Evolutionary conservation across 92 coral and sea anemone species (phyloP), one percentile per base, ranked within the genome.

Genomic region (Montipora capitata): DNA sequence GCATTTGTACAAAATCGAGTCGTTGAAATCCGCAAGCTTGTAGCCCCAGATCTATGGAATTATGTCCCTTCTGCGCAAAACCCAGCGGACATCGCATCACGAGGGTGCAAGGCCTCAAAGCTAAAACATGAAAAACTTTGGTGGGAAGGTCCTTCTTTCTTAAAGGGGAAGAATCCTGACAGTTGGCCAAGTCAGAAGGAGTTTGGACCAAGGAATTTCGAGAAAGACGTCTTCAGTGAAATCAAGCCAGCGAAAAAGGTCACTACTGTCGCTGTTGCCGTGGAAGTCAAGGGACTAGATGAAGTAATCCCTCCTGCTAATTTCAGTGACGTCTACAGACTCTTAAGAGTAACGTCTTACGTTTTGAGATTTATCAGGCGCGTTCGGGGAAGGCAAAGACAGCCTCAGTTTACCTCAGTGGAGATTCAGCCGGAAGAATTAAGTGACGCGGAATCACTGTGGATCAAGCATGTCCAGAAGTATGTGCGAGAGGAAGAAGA

Each of bases 1-100:
- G 84, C 85, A 56, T 88, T 92, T 56, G 93, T 85, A 18, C 90
- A 89, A 48, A 48, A 5, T 48, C 52, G 52, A 48, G 52, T 48
- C 52, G 52, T 48, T 48, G 74, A 88, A 81, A 75, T 61, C 15
- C 43, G 78, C 57, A 48, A 67, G 80, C 66, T 44, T 7, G 56
- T 16, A 4, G 3, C 76, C 52, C 17, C 43, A 68, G 52, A 48
- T 48, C 52, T 48, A 48, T 48, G 52, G 52, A 48, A 48, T 48
- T 48, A 48, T 48, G 52, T 48, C 52, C 52, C 7, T 48, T 48
- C 52, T 48, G 52, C 7, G 52, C 52, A 48, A 5, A 48, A 48
- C 52, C 52, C 6, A 48, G 87, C 73, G 71, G 70, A 14, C 41
- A 58, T 78, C 10, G 2, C 52, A 48, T 48, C 52, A 48, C 7